Evolutionary conservation across 2,113 vertebrate genomes (phyloP), one percentile per base, ranked within the genome.

Genomic region (Gadus macrocephalus): DNA sequence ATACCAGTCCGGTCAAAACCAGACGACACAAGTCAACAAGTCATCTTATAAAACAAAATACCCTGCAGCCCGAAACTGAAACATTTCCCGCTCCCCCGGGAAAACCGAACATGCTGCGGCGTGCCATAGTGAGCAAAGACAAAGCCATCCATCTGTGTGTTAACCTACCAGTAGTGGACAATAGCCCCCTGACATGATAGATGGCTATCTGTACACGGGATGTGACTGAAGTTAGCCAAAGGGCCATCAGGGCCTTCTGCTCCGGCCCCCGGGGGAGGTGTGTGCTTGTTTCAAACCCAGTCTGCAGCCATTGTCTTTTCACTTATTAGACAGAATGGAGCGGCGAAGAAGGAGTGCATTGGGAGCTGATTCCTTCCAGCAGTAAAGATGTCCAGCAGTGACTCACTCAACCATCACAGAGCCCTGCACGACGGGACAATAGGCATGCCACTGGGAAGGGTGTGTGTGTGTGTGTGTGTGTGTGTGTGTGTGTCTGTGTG

Each of bases 321-420:
- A 67, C 62, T 87, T 82, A 87, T 84, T 85, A 73, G 53, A 64
- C 53, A 75, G 28, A 73, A 79, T 14, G 5, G 67, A 28, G 65
- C 69, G 58, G 81, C 75, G 15, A 11, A 86, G 85, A 72, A 83
- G 76, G 62, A 14, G 8, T 12, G 42, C 11, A 79, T 72, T 16
- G 77, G 71, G 53, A 42, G 64, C 73, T 62, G 66, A 78, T 84
- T 87, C 72, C 71, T 72, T 88, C 77, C 59, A 66, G 67, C 68
- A 59, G 75, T 77, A 79, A 87, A 79, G 82, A 90, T 84, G 75
- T 82, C 81, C 87, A 85, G 69, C 78, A 80, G 78, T 64, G 42
- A 76, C 70, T 83, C 79, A 71, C 67, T 91, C 78, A 90, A 87
- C 88, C 86, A 80, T 86, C 56, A 73, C 62, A 69, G 73, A 78